phyloP scores from a whole-genome alignment of 2,888 invertebrate species.

The Allolobophora icterica region DNA sequence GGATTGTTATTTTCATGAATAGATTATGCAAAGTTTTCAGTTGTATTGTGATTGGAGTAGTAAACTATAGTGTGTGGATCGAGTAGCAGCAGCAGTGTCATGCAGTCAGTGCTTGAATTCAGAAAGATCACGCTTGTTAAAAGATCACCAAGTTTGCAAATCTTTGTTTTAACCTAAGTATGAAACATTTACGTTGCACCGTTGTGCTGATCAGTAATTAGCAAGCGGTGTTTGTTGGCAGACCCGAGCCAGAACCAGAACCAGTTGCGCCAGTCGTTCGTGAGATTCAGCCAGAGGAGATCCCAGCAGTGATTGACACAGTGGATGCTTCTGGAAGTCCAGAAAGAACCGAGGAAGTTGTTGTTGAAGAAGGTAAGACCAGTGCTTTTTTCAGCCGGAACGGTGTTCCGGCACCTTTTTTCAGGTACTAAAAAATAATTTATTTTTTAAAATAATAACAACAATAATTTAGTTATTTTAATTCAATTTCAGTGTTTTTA shows the following conservation, averaged over 20 bases:
- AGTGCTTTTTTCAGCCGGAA: no score
- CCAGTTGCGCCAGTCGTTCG: not conserved
- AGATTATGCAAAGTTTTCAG: not conserved
- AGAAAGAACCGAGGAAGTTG: not conserved
- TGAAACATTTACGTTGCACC: not conserved
- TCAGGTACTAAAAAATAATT: no score
- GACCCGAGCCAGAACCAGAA: constrained; percentile 23
- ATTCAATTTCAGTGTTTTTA: no score
- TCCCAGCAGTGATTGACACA: not conserved
- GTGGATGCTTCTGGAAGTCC: constrained; percentile 21
- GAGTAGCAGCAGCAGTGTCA: no score
- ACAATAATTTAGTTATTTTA: no score
- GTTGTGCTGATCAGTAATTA: not conserved
- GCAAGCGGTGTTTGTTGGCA: not conserved
- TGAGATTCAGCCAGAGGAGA: not conserved
- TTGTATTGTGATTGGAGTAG: not conserved
- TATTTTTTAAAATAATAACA: no score
- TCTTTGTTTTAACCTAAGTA: not conserved
- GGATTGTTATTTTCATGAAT: not conserved
- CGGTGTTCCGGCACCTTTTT: no score
- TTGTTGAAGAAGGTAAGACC: not conserved
- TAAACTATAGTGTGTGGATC: not conserved
- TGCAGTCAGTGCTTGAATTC: not conserved
- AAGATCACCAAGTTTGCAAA: not conserved
- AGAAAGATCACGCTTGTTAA: not conserved